Conservation (phyloP, 2,888 invertebrate species). For the Cylloceria caligata region DNA sequence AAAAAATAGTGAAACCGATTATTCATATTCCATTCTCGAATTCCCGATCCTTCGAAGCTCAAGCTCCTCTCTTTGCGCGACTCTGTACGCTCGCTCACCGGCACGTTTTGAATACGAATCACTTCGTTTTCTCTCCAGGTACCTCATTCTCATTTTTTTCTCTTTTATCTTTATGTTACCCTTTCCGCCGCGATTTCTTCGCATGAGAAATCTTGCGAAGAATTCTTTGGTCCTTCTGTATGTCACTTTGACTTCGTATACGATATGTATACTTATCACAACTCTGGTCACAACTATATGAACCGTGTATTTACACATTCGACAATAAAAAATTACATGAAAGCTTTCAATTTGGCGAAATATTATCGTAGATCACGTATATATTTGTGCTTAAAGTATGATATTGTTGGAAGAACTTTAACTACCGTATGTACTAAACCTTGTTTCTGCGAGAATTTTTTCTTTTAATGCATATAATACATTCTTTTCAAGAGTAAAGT, state of each 20-base stretch:
- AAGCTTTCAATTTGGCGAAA: not conserved
- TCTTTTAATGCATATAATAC: not conserved
- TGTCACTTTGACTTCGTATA: constrained; percentile 2
- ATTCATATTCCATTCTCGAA: constrained; percentile 67
- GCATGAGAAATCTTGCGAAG: not conserved
- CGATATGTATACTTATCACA: not conserved
- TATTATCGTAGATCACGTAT: not conserved
- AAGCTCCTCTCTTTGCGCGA: constrained; percentile 27
- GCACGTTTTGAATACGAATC: constrained; percentile 62
- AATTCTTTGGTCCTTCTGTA: not conserved
- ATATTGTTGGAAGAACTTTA: too few relatives aligned
- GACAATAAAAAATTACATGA: not conserved
- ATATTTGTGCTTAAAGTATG: too few relatives aligned
- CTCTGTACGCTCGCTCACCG: constrained; percentile 45
- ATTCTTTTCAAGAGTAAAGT: not conserved
- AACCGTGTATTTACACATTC: not conserved
- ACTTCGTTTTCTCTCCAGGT: constrained; percentile 59
- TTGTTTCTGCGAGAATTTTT: too few relatives aligned
- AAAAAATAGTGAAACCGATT: constrained; percentile 65
- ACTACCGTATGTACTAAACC: too few relatives aligned
- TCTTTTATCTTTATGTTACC: constrained; percentile 22
- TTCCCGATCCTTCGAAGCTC: constrained; percentile 57
- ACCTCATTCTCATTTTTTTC: constrained; percentile 22
- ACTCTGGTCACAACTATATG: not conserved
- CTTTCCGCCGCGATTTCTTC: not conserved